phyloP scores from a whole-genome alignment of 2,113 vertebrate species.

The Otocyon megalotis region DNA sequence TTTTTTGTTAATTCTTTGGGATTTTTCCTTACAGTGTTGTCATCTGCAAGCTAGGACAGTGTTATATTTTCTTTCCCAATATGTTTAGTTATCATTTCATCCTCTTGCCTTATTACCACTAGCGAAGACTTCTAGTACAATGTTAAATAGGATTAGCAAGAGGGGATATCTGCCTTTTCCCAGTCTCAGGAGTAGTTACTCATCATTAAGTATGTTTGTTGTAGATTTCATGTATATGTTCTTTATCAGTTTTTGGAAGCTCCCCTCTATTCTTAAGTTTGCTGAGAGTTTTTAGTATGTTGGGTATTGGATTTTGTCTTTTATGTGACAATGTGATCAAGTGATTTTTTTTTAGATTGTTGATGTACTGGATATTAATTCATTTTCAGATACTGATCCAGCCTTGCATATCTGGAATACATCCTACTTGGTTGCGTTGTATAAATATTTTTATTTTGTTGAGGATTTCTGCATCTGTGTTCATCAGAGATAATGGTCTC shows the following conservation, averaged over 20 bases:
- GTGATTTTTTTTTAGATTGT: not conserved
- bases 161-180: not conserved
- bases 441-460: constrained; percentile 1
- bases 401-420: not conserved
- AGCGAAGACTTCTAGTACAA: not conserved
- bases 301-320: not conserved
- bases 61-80: not conserved
- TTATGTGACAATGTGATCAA: not conserved
- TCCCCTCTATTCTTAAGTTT: not conserved
- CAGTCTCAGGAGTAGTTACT: not conserved
- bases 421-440: not conserved
- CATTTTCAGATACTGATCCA: not conserved
- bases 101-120: not conserved
- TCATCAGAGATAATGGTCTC: not conserved
- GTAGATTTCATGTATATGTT: not conserved
- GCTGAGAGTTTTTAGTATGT: not conserved
- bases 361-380: not conserved
- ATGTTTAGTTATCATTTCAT: not conserved
- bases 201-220: not conserved
- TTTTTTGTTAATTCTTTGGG: not conserved
- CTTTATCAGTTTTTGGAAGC: not conserved
- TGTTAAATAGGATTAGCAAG: not conserved
- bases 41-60: not conserved
- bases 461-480: not conserved
- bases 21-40: not conserved